These are phyloP conservation scores for Cryptocephalus moraei DNA, from an alignment of 2,888 invertebrate genomes.

Conservation along the genomic window DNA sequence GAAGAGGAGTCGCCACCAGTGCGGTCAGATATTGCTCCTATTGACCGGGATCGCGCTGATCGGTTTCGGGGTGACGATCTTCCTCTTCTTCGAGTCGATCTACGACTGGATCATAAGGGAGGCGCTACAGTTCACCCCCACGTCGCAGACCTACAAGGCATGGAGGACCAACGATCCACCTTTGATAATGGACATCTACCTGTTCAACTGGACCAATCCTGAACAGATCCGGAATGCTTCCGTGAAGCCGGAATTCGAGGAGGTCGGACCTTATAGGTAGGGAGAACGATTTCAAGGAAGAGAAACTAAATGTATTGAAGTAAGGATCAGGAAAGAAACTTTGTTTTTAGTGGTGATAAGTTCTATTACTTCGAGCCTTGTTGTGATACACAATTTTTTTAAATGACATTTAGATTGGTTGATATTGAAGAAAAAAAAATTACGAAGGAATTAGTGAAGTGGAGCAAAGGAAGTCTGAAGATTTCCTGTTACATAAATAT, in stretches of 20 bases:
- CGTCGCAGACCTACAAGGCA: constrained; percentile 26
- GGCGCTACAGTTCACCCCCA: constrained; percentile 22
- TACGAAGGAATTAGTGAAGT: no score
- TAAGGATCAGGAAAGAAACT: no score
- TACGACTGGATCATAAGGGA: constrained; percentile 24
- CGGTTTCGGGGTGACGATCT: constrained; percentile 23
- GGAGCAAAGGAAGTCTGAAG: no score
- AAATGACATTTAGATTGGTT: no score
- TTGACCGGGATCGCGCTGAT: constrained; percentile 25
- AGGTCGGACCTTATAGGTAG: constrained; percentile 48
- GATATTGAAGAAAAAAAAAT: no score
- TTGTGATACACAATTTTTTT: no score
- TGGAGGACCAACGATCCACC: constrained; percentile 34
- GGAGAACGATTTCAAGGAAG: background rate
- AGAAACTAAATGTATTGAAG: no score
- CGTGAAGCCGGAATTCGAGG: constrained; percentile 46
- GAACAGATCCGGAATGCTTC: constrained; percentile 45
- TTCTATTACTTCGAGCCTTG: no score
- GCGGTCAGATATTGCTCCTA: constrained; percentile 22
- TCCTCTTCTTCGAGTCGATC: constrained; percentile 26
- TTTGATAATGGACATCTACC: constrained; percentile 28
- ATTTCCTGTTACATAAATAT: no score
- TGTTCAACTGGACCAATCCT: constrained; percentile 36
- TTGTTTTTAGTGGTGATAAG: no score
- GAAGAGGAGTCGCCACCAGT: constrained; percentile 20